Percentiles rank a stretch among this genome's conserved stretches.
phyloP scores from a whole-genome alignment of 2,888 invertebrate genomes.

The Polietes domitor region DNA sequence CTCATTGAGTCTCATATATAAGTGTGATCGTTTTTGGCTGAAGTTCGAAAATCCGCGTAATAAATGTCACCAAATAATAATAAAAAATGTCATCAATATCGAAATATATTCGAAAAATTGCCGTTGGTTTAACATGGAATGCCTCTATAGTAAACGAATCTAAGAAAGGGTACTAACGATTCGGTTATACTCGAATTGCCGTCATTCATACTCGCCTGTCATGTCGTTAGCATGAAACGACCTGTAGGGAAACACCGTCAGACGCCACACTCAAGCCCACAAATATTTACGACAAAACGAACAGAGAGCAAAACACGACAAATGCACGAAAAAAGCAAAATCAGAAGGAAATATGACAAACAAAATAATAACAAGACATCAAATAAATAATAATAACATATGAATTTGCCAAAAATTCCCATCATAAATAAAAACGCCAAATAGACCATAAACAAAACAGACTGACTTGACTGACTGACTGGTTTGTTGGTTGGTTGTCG shows the following conservation, averaged over 20 bases:
- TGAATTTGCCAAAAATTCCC: constrained; percentile 36
- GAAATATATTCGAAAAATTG: too few relatives aligned
- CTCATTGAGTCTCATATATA: too few relatives aligned
- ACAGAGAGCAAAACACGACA: constrained; percentile 4
- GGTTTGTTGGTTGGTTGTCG: too few relatives aligned
- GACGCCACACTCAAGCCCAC: background rate
- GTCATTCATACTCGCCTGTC: background rate
- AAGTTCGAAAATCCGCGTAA: too few relatives aligned
- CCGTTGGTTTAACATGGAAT: too few relatives aligned
- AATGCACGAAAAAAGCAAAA: background rate
- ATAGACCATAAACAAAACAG: background rate
- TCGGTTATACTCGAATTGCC: background rate
- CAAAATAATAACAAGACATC: constrained; percentile 50
- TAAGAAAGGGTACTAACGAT: background rate
- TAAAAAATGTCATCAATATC: too few relatives aligned
- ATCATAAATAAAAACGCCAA: constrained; percentile 29
- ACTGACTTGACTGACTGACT: too few relatives aligned
- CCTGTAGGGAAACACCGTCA: background rate
- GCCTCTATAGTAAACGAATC: too few relatives aligned
- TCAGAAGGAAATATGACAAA: constrained; percentile 25
- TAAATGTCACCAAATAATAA: too few relatives aligned
- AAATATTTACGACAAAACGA: constrained; percentile 1
- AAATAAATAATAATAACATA: constrained; percentile 35
- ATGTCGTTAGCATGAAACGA: background rate
- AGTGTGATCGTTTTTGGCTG: too few relatives aligned